phyloP scores from a whole-genome alignment of 2,888 invertebrate genomes.

The Apodemia zela region DNA sequence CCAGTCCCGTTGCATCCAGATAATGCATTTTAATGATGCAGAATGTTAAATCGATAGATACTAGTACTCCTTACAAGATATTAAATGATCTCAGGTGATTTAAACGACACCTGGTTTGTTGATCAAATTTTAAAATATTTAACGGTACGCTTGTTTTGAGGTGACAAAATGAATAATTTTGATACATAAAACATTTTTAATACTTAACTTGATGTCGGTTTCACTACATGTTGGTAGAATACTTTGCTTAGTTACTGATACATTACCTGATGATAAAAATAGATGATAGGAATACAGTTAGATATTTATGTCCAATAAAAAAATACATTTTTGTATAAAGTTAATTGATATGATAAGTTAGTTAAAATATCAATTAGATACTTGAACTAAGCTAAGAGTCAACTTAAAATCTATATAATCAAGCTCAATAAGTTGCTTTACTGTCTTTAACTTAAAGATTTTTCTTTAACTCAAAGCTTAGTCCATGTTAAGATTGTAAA shows the following conservation, averaged over 20 bases:
- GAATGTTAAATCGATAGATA: constrained; percentile 64
- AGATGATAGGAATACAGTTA: too few species aligned
- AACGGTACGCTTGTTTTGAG: constrained; percentile 25
- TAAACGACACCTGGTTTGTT: constrained; percentile 53
- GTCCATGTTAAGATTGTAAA: neutral
- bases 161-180: constrained; percentile 18
- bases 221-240: too few species aligned
- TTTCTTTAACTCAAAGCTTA: neutral
- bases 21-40: constrained; percentile 81
- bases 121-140: constrained; percentile 41
- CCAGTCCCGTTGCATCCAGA: constrained; percentile 59
- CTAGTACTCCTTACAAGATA: constrained; percentile 46
- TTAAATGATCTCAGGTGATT: constrained; percentile 50
- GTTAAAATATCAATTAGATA: neutral
- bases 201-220: neutral
- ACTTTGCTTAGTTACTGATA: too few species aligned
- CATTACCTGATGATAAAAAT: too few species aligned
- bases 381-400: neutral
- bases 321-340: too few species aligned
- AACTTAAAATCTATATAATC: too few species aligned
- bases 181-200: constrained; percentile 15
- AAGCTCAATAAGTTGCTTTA: too few species aligned
- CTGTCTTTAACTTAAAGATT: neutral
- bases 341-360: too few species aligned
- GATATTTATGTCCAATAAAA: too few species aligned